Percentiles rank a stretch among this genome's conserved stretches.
These are phyloP conservation scores for Xylophagus ater DNA, from an alignment of 2,888 invertebrate genomes.

Conservation along the genomic window DNA sequence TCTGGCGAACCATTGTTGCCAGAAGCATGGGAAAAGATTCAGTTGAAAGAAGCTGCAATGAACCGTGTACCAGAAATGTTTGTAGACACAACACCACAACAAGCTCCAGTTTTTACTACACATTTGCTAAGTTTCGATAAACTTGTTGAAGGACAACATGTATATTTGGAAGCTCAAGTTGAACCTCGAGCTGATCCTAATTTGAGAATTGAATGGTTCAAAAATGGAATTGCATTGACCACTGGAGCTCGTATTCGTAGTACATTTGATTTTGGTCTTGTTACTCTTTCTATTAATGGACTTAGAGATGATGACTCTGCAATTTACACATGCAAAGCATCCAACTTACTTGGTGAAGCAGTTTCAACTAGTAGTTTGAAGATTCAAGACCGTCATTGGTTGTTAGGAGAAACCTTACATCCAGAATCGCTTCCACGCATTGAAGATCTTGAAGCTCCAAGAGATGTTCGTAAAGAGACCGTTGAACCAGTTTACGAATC, in stretches of 20 bases:
- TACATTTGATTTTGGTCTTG: conserved; percentile 93
- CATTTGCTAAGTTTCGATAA: conserved; percentile 78
- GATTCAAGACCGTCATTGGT: conserved; percentile 79
- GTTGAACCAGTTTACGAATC: conserved; percentile 71
- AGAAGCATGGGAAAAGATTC: conserved; percentile 86
- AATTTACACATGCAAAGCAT: conserved; percentile 89
- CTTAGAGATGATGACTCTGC: conserved; percentile 85
- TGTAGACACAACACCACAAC: conserved; percentile 71
- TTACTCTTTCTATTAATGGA: conserved; percentile 81
- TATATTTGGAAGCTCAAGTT: conserved; percentile 79
- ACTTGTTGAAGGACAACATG: conserved; percentile 74
- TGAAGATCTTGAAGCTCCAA: conserved; percentile 73
- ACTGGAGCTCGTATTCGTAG: conserved; percentile 84
- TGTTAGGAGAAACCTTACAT: conserved; percentile 76
- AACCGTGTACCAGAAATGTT: conserved; percentile 82
- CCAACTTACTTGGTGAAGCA: conserved; percentile 87
- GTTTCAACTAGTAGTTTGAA: conserved; percentile 84
- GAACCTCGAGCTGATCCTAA: conserved; percentile 85
- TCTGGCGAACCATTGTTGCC: conserved; percentile 77
- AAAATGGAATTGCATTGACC: conserved; percentile 75
- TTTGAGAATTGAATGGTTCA: conserved; percentile 82
- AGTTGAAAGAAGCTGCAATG: conserved; percentile 83
- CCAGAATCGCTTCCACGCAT: conserved; percentile 82
- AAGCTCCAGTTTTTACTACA: conserved; percentile 92
- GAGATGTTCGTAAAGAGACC: conserved; percentile 51